A percentile compares a stretch with the other conserved stretches of the same genome.
These are phyloP conservation scores for Apaloderma vittatum DNA, from an alignment of 2,113 vertebrate genomes.

Conservation along the genomic window DNA sequence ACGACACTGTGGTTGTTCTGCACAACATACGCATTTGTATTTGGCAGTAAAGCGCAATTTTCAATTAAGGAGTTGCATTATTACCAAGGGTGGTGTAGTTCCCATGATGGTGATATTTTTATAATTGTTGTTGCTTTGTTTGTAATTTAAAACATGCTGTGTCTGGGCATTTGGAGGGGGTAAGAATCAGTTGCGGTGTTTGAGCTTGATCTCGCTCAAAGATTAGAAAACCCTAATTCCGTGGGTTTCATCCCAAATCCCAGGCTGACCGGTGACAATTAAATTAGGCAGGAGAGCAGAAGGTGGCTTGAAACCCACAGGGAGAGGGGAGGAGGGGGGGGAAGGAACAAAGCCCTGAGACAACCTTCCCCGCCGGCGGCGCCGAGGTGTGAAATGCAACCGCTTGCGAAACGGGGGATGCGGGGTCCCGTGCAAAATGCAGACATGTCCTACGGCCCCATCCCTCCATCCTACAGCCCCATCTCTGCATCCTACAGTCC, in stretches of 20 bases:
- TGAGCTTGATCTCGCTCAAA: not conserved
- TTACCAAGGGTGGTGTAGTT: not conserved
- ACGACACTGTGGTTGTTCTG: accelerated
- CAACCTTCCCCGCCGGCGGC: not conserved
- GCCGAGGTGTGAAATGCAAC: conserved; percentile 21
- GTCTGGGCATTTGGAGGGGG: not conserved
- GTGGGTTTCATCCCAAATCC: not conserved
- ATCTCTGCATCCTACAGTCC: accelerated
- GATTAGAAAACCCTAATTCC: not conserved
- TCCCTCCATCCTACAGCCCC: not conserved
- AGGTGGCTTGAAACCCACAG: not conserved
- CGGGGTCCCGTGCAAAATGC: not conserved
- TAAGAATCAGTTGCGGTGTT: not conserved
- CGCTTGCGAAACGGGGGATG: not conserved
- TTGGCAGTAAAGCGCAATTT: not conserved
- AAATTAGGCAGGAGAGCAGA: conserved; percentile 44
- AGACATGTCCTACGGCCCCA: accelerated
- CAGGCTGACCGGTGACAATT: conserved; percentile 53
- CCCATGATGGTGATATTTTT: not conserved
- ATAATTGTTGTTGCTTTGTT: not conserved
- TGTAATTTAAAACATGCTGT: not conserved
- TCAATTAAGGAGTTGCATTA: not conserved
- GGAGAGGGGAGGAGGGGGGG: not conserved
- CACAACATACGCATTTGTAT: accelerated
- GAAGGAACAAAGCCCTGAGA: conserved; percentile 19